Base-by-base conservation (phyloP, 2,797 vertebrate genomes). In the Muscicapa striata region DNA sequence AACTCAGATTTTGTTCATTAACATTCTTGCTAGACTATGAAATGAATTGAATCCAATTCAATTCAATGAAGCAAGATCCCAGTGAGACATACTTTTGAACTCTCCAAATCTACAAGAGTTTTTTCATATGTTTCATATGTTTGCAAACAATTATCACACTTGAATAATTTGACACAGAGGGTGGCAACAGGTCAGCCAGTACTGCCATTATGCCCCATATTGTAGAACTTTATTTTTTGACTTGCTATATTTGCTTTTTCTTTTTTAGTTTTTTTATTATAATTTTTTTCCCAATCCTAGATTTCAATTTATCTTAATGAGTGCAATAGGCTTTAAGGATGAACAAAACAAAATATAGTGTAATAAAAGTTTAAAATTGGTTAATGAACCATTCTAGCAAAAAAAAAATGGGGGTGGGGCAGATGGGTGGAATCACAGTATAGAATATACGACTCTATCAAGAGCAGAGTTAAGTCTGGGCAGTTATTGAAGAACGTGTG, bases 1-100 rank as follows among this genome's bases (percentile, higher is more conserved):
- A 73, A 17, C 36, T 80, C 82, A 78, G 73, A 75, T 68, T 84
- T 95, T 62, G 24, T 90, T 95, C 38, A 78, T 85, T 85, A 94
- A 87, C 86, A 45, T 87, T 79, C 90, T 81, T 87, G 10, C 17
- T 72, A 78, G 51, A 23, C 40, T 89, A 38, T 77, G 58, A 91
- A 93, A 70, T 43, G 0, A 67, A 61, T 21, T 91, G 2, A 85
- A 73, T 89, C 59, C 70, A 82, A 15, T 74, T 78, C 62, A 84
- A 5, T 78, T 85, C 66, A 89, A 11, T 72, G 40, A 84, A 88
- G 45, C 38, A 70, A 88, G 69, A 90, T 85, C 66, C 34, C 1
- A 1, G 36, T 32, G 62, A 81, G 46, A 77, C 55, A 68, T 38
- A 59, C 20, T 85, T 95, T 86, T 93, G 58, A 92, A 84, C 51